Percentiles rank a stretch among this genome's conserved stretches.
phyloP scores from a whole-genome alignment of 2,888 invertebrate genomes.

The Brassicogethes aeneus region DNA sequence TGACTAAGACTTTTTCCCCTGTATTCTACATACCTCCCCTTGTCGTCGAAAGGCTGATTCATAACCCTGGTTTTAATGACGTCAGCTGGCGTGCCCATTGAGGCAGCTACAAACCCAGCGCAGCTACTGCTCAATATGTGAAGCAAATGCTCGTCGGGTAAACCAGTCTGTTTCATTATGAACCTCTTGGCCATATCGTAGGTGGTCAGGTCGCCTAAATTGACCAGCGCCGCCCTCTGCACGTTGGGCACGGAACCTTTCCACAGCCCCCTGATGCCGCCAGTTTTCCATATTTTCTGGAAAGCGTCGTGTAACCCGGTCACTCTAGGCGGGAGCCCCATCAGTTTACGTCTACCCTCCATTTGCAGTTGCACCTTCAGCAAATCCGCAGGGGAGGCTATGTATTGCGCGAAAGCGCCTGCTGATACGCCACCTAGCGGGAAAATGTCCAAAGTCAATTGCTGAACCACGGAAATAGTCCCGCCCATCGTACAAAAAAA shows the following conservation, averaged over 20 bases:
- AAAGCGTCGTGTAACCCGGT: constrained; percentile 70
- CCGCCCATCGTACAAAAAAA: too few species aligned
- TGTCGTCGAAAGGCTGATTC: constrained; percentile 77
- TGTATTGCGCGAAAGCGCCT: constrained; percentile 80
- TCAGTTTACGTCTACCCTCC: constrained; percentile 73
- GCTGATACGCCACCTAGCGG: constrained; percentile 69
- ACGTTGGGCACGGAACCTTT: constrained; percentile 88
- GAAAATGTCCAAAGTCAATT: too few species aligned
- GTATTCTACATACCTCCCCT: constrained; percentile 73
- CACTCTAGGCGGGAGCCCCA: constrained; percentile 76
- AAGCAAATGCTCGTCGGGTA: constrained; percentile 68
- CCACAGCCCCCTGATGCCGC: constrained; percentile 80
- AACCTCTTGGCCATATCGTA: constrained; percentile 80
- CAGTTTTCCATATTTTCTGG: constrained; percentile 57
- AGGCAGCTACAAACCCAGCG: constrained; percentile 82
- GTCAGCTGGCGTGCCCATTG: constrained; percentile 87
- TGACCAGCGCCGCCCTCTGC: constrained; percentile 71
- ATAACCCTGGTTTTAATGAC: constrained; percentile 89
- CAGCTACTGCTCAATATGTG: constrained; percentile 71
- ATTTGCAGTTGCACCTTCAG: constrained; percentile 93
- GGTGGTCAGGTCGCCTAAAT: constrained; percentile 78
- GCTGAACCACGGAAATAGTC: too few species aligned
- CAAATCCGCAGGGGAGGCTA: constrained; percentile 84
- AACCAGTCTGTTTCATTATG: constrained; percentile 59
- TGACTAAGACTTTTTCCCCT: too few species aligned